Conservation (phyloP, 2,797 vertebrate species). For the Eulemur rubriventer region DNA sequence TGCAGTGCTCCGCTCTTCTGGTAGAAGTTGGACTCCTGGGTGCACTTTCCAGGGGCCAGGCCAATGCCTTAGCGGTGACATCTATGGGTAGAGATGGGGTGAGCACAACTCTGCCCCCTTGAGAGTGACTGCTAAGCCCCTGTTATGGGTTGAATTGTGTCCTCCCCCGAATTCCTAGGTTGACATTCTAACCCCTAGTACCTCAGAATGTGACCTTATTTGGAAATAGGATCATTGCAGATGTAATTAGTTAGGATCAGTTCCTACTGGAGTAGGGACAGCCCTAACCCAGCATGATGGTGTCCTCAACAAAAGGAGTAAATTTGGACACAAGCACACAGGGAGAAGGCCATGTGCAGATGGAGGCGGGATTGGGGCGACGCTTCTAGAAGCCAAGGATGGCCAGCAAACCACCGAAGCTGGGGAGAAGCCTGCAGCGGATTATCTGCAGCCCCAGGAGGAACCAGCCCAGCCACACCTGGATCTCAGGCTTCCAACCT, state of each 20-base stretch:
- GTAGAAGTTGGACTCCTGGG: background rate
- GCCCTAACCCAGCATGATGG: background rate
- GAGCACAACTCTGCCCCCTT: background rate
- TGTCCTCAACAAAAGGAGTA: background rate
- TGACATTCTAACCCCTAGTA: background rate
- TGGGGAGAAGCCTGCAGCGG: background rate
- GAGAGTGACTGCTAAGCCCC: background rate
- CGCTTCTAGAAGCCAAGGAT: background rate
- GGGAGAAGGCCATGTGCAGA: background rate
- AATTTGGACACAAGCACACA: no score
- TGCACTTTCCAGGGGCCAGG: background rate
- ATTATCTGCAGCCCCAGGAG: background rate
- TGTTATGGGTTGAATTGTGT: background rate
- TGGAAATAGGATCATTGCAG: background rate
- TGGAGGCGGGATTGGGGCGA: background rate
- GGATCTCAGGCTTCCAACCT: background rate
- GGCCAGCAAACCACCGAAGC: background rate
- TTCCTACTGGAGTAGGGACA: background rate
- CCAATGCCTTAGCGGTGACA: background rate
- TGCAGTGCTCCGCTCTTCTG: background rate
- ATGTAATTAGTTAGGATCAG: background rate
- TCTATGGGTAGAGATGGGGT: background rate
- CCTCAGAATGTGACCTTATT: background rate
- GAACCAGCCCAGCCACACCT: fast-evolving
- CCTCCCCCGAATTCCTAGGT: no score